Base-by-base conservation (phyloP, 2,113 vertebrate genomes). In the Monarcha castaneiventris region DNA sequence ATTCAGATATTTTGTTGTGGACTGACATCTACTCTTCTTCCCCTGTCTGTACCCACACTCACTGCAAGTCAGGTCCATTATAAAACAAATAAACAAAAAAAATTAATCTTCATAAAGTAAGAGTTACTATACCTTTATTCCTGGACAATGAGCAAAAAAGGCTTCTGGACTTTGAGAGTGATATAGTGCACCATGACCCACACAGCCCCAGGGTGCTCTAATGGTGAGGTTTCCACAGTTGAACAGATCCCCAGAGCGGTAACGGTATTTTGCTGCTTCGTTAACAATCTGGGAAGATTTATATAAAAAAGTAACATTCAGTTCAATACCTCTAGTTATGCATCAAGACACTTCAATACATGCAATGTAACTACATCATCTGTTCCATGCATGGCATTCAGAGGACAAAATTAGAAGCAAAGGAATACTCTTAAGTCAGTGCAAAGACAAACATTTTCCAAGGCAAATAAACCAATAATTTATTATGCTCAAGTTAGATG, bases 131-230 rank as follows among this genome's bases (percentile, higher is more conserved):
- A 99, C 99, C 99, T 99, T 99, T 97, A 99, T 97, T 90, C 99
- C 99, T 26, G 99, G 98, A 92, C 98, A 98, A 82, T 99, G 99
- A 61, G 98, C 98, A 89, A 99, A 99, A 97, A 99, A 99, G 33
- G 99, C 99, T 96, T 99, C 99, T 3, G 99, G 99, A 96, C 99
- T 99, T 95, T 99, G 99, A 67, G 99, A 99, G 96, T 99, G 99
- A 96, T 99, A 99, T 5, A 99, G 97, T 8, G 99, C 99, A 73
- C 99, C 99, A 7, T 99, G 99, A 32, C 99, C 99, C 13, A 99
- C 99, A 72, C 99, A 99, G 33, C 99, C 99, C 99, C 99, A 99
- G 0, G 99, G 99, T 44, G 99, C 98, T 56, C 99, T 98, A 81
- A 99, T 99, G 55, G 99, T 99, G 89, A 99, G 98, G 91, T 97